Percentiles rank a stretch among this genome's conserved stretches.
Conservation (phyloP, 2,888 invertebrate species). For the Parasteatoda lunata region DNA sequence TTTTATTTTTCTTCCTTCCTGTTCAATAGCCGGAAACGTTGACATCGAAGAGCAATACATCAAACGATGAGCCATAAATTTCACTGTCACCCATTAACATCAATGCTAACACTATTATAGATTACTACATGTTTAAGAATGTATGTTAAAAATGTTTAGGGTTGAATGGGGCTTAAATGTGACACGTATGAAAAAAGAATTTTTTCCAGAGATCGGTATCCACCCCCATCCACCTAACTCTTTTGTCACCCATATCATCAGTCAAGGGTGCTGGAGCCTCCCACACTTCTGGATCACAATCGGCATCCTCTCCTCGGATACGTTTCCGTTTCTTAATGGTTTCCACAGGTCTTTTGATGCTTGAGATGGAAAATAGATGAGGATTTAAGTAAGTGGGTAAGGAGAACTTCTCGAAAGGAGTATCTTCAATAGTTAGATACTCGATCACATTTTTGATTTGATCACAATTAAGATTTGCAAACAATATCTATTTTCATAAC, state of each 20-base stretch:
- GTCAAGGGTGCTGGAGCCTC: conserved; percentile 7
- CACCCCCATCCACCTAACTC: conserved; percentile 17
- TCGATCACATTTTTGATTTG: too few species aligned
- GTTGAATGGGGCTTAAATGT: background rate
- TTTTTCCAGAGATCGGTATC: background rate
- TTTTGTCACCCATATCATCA: conserved; percentile 31
- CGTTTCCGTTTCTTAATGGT: conserved; percentile 54
- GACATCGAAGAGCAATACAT: background rate
- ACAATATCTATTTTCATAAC: too few species aligned
- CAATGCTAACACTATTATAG: background rate
- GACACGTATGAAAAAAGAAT: background rate
- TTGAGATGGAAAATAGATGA: conserved; percentile 4
- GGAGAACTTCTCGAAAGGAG: background rate
- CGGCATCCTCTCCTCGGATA: background rate
- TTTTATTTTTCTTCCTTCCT: background rate
- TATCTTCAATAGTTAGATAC: too few species aligned
- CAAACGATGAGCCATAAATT: background rate
- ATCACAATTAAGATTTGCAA: too few species aligned
- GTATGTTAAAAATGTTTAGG: background rate
- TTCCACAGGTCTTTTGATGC: conserved; percentile 11
- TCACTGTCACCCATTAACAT: background rate
- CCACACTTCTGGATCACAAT: background rate
- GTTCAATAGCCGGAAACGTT: background rate
- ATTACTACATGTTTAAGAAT: background rate
- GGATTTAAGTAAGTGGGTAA: background rate